Percentiles rank a stretch among this genome's conserved stretches.
Evolutionary conservation across 2,888 invertebrate species (phyloP).

Genomic region (Eremobia ochroleuca): DNA sequence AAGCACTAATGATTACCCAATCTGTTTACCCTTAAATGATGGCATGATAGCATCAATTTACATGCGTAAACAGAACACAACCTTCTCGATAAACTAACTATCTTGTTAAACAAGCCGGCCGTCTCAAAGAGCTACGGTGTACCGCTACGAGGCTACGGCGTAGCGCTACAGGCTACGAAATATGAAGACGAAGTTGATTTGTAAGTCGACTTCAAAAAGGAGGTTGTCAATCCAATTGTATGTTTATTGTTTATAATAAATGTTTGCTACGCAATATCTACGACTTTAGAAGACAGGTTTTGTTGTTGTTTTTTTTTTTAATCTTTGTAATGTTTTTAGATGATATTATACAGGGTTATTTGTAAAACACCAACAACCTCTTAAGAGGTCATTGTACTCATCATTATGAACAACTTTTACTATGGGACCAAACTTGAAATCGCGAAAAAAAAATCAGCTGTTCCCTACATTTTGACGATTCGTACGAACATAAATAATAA

Average conservation of each 20-base stretch:
- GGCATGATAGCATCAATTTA: conserved; percentile 40
- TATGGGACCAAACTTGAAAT: no score
- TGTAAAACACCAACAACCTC: no score
- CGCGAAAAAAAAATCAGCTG: no score
- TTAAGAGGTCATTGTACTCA: no score
- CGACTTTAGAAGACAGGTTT: not conserved
- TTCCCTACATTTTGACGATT: no score
- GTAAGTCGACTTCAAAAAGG: conserved; percentile 14
- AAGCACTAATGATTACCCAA: conserved; percentile 51
- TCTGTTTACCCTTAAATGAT: conserved; percentile 53
- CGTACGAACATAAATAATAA: no score
- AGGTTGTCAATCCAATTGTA: conserved; percentile 24
- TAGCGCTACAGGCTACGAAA: conserved; percentile 56
- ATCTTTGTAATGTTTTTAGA: not conserved
- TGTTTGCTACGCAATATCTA: not conserved
- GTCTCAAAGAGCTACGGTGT: conserved; percentile 50
- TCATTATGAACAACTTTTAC: no score
- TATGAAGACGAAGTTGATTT: conserved; percentile 13
- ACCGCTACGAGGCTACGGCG: conserved; percentile 54
- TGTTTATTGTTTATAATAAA: not conserved
- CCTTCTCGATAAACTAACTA: conserved; percentile 38
- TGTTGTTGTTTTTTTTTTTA: not conserved
- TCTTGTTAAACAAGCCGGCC: conserved; percentile 25
- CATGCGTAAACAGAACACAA: conserved; percentile 44
- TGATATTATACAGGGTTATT: no score